These are phyloP conservation scores for Troides oblongomaculatus DNA, from an alignment of 2,888 invertebrate species.

Conservation along the genomic window DNA sequence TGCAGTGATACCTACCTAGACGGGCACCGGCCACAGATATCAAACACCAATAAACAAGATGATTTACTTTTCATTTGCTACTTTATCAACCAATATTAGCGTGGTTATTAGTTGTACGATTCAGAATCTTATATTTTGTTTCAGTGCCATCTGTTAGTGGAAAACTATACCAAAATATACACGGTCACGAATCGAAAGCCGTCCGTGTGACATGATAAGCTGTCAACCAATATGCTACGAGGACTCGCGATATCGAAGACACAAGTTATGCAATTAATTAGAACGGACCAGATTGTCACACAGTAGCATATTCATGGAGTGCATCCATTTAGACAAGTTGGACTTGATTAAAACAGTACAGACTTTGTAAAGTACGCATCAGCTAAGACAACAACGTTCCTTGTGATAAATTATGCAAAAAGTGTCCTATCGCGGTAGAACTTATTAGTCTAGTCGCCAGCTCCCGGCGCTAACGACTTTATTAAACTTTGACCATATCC, in stretches of 20 bases:
- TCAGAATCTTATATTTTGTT: too few species aligned
- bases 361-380: slow-evolving; percentile 22
- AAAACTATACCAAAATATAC: too few species aligned
- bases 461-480: slow-evolving; percentile 13
- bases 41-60: too few species aligned
- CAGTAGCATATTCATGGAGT: slow-evolving; percentile 27
- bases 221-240: too few species aligned
- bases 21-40: too few species aligned
- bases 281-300: slow-evolving; percentile 10
- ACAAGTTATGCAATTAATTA: slow-evolving; percentile 23
- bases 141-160: too few species aligned
- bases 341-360: slow-evolving; percentile 28
- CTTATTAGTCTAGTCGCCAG: slow-evolving; percentile 26
- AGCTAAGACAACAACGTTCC: slow-evolving; percentile 18
- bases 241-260: not conserved
- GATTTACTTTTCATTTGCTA: too few species aligned
- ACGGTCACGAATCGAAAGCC: too few species aligned
- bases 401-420: slow-evolving; percentile 31
- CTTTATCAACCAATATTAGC: too few species aligned
- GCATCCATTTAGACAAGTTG: slow-evolving; percentile 28
- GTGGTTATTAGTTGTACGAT: too few species aligned
- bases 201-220: too few species aligned
- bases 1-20: too few species aligned
- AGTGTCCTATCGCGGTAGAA: slow-evolving; percentile 21
- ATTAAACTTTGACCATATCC: slow-evolving; percentile 12